phyloP scores from a whole-genome alignment of 2,113 vertebrate genomes.

The Hippopotamus amphibius region DNA sequence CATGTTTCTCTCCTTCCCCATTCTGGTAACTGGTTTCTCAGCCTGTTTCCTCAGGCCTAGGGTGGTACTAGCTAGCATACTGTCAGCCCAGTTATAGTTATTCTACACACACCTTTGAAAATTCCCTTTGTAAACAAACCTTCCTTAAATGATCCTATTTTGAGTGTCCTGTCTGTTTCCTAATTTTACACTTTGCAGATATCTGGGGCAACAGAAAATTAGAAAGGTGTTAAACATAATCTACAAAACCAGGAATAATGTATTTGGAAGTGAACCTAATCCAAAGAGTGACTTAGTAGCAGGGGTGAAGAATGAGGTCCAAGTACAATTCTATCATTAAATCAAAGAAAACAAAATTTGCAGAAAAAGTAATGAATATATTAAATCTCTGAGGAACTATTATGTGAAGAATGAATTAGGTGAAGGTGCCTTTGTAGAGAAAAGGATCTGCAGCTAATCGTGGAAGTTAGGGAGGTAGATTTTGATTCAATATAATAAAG shows the following conservation, averaged over 20 bases:
- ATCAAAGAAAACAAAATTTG: background rate
- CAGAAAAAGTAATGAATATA: background rate
- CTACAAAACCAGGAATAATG: background rate
- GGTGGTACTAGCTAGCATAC: background rate
- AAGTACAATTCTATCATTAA: background rate
- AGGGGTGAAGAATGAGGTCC: background rate
- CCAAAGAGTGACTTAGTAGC: background rate
- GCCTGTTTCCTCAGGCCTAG: background rate
- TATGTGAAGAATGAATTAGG: background rate
- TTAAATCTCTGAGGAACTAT: background rate
- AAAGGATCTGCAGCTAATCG: background rate
- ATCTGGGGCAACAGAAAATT: background rate
- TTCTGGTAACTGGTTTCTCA: background rate
- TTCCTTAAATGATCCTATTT: conserved; percentile 26
- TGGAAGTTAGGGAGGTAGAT: background rate
- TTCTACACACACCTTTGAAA: background rate
- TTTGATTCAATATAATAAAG: background rate
- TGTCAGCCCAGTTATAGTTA: background rate
- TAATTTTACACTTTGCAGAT: conserved; percentile 25
- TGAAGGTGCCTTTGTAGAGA: background rate
- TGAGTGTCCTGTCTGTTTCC: background rate
- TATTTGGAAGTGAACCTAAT: background rate
- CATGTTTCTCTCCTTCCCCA: background rate
- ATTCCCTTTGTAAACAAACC: background rate
- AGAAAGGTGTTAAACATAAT: background rate